phyloP scores from a whole-genome alignment of 2,797 vertebrate genomes.

The Notoglanidium macrostoma region DNA sequence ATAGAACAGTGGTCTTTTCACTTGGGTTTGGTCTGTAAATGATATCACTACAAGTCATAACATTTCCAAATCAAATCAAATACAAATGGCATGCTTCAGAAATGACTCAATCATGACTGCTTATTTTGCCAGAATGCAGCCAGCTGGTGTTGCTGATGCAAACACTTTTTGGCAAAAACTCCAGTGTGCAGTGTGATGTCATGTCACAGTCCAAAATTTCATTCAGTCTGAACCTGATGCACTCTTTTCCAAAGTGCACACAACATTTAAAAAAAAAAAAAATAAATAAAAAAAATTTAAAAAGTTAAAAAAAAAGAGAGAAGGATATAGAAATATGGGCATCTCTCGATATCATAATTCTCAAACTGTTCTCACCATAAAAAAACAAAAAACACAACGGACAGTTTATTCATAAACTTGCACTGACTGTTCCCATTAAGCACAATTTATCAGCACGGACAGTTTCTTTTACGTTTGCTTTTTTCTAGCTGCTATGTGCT shows the following conservation, averaged over 20 bases:
- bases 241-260: background rate
- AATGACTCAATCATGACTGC: background rate
- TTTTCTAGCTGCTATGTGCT: background rate
- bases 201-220: background rate
- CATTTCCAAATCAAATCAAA: background rate
- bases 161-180: background rate
- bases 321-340: no score
- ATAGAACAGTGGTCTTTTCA: background rate
- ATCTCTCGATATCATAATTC: no score
- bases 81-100: background rate
- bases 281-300: no score
- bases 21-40: background rate
- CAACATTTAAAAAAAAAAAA: no score
- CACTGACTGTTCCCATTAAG: background rate
- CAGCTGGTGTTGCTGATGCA: slow-evolving; percentile 13
- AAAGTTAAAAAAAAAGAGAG: background rate
- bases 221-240: background rate
- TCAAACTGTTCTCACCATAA: background rate
- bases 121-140: slow-evolving; percentile 20
- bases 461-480: background rate
- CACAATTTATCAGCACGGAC: background rate
- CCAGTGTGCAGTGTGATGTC: background rate
- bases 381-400: background rate
- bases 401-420: background rate
- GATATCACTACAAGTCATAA: background rate